Percentiles rank a stretch among this genome's conserved stretches.
Conservation (phyloP, 1,140 invertebrate genomes). For the Ceratoteleas bidentatus region DNA sequence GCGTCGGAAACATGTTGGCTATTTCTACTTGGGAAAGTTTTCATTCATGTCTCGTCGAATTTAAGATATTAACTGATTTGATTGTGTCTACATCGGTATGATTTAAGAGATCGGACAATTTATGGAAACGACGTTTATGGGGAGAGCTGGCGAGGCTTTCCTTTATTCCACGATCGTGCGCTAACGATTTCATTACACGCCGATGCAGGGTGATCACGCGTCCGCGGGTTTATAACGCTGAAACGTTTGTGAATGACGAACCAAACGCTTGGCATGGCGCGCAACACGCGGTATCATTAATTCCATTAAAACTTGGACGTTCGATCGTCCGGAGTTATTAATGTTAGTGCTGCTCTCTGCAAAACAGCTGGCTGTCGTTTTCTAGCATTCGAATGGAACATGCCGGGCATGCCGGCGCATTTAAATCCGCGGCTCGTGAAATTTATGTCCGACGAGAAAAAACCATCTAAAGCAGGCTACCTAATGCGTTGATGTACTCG, state of each 20-base stretch:
- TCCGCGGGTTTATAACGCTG: conserved; percentile 10
- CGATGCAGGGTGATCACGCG: conserved; percentile 32
- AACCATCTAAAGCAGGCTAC: conserved; percentile 2
- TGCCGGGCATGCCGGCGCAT: conserved; percentile 33
- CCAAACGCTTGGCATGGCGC: conserved; percentile 28
- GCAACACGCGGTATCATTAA: conserved; percentile 44
- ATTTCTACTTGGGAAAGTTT: too few relatives aligned
- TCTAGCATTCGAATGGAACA: conserved; percentile 37
- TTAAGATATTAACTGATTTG: too few relatives aligned
- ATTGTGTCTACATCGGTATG: too few relatives aligned
- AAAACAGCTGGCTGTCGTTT: conserved; percentile 50
- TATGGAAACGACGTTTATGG: conserved; percentile 16
- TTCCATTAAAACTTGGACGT: conserved; percentile 52
- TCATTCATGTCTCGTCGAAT: too few relatives aligned
- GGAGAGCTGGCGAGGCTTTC: conserved; percentile 2
- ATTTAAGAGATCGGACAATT: too few relatives aligned
- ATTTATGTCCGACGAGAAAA: conserved; percentile 34
- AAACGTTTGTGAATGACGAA: conserved; percentile 33
- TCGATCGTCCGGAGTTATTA: conserved; percentile 52
- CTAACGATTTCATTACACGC: conserved; percentile 44
- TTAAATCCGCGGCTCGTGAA: conserved; percentile 28
- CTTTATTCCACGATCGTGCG: conserved; percentile 18
- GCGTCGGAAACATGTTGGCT: too few relatives aligned
- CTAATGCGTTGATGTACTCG: conserved; percentile 8
- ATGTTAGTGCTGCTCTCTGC: conserved; percentile 31